These are phyloP conservation scores for Temnothorax ravouxi DNA, from an alignment of 2,888 invertebrate genomes.

Conservation along the genomic window DNA sequence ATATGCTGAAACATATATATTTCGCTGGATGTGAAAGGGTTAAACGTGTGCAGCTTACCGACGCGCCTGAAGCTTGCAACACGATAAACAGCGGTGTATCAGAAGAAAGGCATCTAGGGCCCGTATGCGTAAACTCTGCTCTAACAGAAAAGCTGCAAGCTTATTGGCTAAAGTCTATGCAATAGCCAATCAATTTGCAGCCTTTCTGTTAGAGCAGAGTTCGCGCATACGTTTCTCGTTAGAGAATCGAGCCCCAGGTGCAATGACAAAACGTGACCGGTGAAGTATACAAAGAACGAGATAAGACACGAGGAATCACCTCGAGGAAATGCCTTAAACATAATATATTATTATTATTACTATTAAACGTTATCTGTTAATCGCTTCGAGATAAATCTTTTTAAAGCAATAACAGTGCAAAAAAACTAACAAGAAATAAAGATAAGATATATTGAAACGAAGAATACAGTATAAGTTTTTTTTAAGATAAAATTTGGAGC, in stretches of 20 bases:
- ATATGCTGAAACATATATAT: not conserved
- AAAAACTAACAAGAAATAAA: not conserved
- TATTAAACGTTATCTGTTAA: not conserved
- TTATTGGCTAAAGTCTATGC: no score
- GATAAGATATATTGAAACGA: not conserved
- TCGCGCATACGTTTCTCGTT: no score
- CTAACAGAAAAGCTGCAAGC: no score
- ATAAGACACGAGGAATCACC: not conserved
- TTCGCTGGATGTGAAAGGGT: not conserved
- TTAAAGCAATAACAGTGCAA: not conserved
- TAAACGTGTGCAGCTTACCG: not conserved
- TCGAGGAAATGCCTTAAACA: not conserved
- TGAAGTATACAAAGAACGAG: not conserved
- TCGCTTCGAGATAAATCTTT: not conserved
- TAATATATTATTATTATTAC: not conserved
- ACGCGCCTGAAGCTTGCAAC: conserved; percentile 41
- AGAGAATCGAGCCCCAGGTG: not conserved
- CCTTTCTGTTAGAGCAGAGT: no score
- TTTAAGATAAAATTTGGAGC: not conserved
- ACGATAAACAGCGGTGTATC: conserved; percentile 10
- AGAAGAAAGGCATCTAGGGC: not conserved
- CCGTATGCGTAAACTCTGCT: no score
- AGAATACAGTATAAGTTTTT: not conserved
- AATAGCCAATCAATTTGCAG: no score
- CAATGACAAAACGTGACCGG: conserved; percentile 9